Evolutionary conservation across 2,797 vertebrate species (phyloP).

Genomic region (Acanthurus leucopareius): DNA sequence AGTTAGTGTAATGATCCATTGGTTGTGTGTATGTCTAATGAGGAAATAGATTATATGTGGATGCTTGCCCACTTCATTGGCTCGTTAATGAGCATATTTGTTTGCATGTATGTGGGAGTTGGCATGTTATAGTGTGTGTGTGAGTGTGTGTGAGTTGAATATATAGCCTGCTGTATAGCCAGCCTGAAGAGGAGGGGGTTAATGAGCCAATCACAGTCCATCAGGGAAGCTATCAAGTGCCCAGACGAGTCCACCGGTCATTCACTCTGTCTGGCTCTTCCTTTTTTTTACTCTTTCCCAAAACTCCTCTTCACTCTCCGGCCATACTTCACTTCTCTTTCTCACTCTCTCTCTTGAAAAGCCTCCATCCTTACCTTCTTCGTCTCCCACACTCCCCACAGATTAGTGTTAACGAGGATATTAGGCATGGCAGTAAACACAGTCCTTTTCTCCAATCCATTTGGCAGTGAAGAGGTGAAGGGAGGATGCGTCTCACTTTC

Average conservation of each 20-base stretch:
- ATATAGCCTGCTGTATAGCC: slow-evolving; percentile 35
- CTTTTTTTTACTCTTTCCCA: slow-evolving; percentile 18
- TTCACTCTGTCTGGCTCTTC: slow-evolving; percentile 47
- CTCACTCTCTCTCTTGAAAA: slow-evolving; percentile 22
- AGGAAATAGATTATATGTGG: slow-evolving; percentile 70
- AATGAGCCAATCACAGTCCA: slow-evolving; percentile 72
- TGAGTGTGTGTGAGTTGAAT: slow-evolving; percentile 35
- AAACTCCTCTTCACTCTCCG: slow-evolving; percentile 28
- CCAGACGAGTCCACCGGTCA: slow-evolving; percentile 61
- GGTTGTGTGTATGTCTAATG: slow-evolving; percentile 71
- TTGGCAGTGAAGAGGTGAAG: slow-evolving; percentile 51
- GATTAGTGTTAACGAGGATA: slow-evolving; percentile 79
- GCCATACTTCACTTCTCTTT: slow-evolving; percentile 13
- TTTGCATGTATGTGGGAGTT: slow-evolving; percentile 61
- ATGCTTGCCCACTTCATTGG: slow-evolving; percentile 65
- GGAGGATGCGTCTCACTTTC: slow-evolving; percentile 24
- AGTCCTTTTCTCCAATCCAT: slow-evolving; percentile 57
- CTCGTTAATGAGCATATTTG: slow-evolving; percentile 75
- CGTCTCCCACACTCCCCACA: slow-evolving; percentile 59
- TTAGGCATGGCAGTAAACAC: slow-evolving; percentile 77
- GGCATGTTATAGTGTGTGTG: slow-evolving; percentile 17
- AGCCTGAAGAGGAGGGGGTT: slow-evolving; percentile 66
- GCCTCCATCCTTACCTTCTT: slow-evolving; percentile 26
- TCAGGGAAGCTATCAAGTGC: slow-evolving; percentile 61
- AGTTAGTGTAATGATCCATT: slow-evolving; percentile 79